Base-by-base conservation (phyloP, 2,888 invertebrate species). In the Perizoma flavofasciatum region DNA sequence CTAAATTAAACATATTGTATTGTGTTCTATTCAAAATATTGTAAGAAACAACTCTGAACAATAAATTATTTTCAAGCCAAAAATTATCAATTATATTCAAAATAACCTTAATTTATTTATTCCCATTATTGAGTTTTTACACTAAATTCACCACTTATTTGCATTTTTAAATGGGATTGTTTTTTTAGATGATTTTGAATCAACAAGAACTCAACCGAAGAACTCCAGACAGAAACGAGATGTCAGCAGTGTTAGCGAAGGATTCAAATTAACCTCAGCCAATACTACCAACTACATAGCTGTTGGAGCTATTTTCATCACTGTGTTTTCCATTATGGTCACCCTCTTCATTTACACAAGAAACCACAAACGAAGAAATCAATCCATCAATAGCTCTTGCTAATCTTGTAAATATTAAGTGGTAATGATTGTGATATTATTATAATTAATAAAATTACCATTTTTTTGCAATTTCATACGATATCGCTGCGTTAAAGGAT, bases 141-240 rank as follows among this genome's bases (percentile, higher is more conserved):
- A 22, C 22, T 22, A n/a, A n/a, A n/a, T n/a, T n/a, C n/a, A n/a
- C n/a, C n/a, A 22, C 22, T 22, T 22, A 22, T 22, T 22, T 22
- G 22, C 1, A 22, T 22, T 22, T 22, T 2, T 22, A 22, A 22
- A 22, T 22, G 22, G 3, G 22, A 22, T 22, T 22, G 3, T 22
- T 22, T 22, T 22, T 84, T 48, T 85, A 92, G 93, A 87, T 74
- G 79, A 80, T 55, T 86, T 89, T 60, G 88, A 90, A 59, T 89
- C 82, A 49, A 73, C 83, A 7, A 78, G 85, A 60, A 88, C 86
- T 1, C 75, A 83, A 55, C 86, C 90, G 1, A 81, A 82, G 49
- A 81, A 81, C 46, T 77, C 83, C n/a, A 84, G 91, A 66, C 82
- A 81, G 33, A 75, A 63, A 0, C 81, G 91, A 78, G 89, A 89